These are phyloP conservation scores for Teleogryllus occipitalis DNA, from an alignment of 1,140 invertebrate genomes.

Conservation along the genomic window DNA sequence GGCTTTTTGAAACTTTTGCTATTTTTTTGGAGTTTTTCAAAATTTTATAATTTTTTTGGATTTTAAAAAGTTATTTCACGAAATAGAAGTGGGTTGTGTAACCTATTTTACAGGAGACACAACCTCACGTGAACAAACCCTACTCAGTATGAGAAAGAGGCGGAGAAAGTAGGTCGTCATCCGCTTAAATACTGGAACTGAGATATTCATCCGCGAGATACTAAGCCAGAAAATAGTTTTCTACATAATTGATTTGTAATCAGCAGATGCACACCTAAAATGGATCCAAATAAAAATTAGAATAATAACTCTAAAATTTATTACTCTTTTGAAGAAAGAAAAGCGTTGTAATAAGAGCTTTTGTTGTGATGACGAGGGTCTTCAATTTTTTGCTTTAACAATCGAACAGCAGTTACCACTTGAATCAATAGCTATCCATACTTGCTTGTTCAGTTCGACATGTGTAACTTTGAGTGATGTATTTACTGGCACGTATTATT, in stretches of 20 bases:
- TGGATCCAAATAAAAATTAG: background rate
- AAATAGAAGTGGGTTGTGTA: constrained; percentile 72
- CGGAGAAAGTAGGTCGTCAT: constrained; percentile 32
- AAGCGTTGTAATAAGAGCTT: background rate
- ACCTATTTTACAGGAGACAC: constrained; percentile 53
- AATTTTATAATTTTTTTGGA: constrained; percentile 59
- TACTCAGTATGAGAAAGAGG: constrained; percentile 52
- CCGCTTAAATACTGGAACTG: constrained; percentile 35
- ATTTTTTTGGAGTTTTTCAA: constrained; percentile 54
- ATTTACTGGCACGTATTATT: no score
- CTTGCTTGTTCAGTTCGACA: no score
- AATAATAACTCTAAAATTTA: background rate
- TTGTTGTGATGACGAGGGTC: background rate
- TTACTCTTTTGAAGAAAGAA: background rate
- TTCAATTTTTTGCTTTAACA: background rate
- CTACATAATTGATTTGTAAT: background rate
- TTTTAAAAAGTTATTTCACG: constrained; percentile 68
- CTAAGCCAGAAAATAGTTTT: background rate
- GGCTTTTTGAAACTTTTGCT: constrained; percentile 35
- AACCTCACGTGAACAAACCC: constrained; percentile 51
- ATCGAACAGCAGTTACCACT: background rate
- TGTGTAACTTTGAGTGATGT: no score
- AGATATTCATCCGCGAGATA: constrained; percentile 11
- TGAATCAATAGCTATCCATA: no score
- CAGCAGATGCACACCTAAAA: no score